Percentiles rank a stretch among this genome's conserved stretches.
Evolutionary conservation across 2,797 vertebrate genomes (phyloP).

Genomic region (Corythornis leucogaster): DNA sequence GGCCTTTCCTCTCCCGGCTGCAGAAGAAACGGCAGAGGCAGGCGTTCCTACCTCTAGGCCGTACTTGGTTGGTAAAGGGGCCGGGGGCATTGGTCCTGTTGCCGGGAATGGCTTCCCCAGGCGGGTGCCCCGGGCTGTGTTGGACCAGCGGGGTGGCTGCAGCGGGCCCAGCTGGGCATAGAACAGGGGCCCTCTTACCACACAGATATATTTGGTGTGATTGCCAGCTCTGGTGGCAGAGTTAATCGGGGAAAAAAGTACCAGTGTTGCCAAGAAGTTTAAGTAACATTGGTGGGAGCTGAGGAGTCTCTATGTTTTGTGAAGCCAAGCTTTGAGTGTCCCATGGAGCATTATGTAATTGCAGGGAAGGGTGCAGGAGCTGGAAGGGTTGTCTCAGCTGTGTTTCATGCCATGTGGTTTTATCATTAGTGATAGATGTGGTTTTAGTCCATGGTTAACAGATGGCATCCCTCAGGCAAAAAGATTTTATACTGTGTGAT

Average conservation of each 20-base stretch:
- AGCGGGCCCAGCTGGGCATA: background rate
- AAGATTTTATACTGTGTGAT: background rate
- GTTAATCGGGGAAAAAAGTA: background rate
- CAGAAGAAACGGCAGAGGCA: background rate
- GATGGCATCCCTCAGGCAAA: background rate
- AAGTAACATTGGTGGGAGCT: background rate
- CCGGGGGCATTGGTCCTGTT: background rate
- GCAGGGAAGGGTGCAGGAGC: background rate
- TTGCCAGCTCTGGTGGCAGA: background rate
- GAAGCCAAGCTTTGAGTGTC: background rate
- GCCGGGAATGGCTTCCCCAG: background rate
- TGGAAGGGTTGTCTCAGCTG: background rate
- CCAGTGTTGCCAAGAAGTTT: accelerated
- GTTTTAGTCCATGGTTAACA: background rate
- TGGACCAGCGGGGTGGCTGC: background rate
- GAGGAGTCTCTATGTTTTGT: background rate
- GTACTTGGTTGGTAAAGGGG: background rate
- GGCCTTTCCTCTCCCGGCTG: background rate
- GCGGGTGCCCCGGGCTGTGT: background rate
- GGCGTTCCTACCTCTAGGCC: background rate
- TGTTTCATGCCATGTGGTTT: accelerated
- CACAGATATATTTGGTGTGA: background rate
- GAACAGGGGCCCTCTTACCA: background rate
- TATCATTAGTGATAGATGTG: background rate
- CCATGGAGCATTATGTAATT: background rate